These are phyloP conservation scores for Naso thynnoides DNA, from an alignment of 2,797 vertebrate species.

Conservation along the genomic window DNA sequence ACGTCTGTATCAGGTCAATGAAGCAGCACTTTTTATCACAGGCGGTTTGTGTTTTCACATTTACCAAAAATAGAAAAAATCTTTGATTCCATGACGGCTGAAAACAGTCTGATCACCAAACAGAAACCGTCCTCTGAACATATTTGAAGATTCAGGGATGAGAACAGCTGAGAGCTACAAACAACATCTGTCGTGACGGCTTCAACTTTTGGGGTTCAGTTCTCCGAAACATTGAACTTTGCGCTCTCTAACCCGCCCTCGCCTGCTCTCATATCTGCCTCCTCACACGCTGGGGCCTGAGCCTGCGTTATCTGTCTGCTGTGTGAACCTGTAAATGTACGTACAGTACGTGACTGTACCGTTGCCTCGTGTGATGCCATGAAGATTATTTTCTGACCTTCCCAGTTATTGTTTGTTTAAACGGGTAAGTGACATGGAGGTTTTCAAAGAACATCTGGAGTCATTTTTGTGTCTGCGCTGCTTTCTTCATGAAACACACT, in stretches of 20 bases:
- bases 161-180: slow-evolving; percentile 4
- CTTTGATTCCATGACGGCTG: too few relatives aligned
- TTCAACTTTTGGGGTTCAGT: slow-evolving; percentile 34
- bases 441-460: slow-evolving; percentile 35
- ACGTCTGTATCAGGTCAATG: not conserved
- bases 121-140: not conserved
- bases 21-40: not conserved
- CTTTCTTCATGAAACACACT: not conserved
- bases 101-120: not conserved
- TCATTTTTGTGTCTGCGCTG: slow-evolving; percentile 15
- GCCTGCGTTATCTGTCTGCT: too few relatives aligned
- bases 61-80: not conserved
- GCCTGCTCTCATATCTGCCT: slow-evolving; percentile 43
- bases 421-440: slow-evolving; percentile 26
- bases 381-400: slow-evolving; percentile 42
- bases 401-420: slow-evolving; percentile 60
- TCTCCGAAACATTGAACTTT: too few relatives aligned
- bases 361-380: slow-evolving; percentile 23
- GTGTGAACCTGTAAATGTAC: not conserved
- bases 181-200: too few relatives aligned
- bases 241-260: slow-evolving; percentile 36
- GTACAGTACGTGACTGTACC: slow-evolving; percentile 6
- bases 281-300: slow-evolving; percentile 8
- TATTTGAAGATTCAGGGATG: not conserved
- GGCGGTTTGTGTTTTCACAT: not conserved